Evolutionary conservation across 1,140 invertebrate genomes (phyloP), one percentile per base, ranked within the genome.

Genomic region (Nilaparvata lugens): DNA sequence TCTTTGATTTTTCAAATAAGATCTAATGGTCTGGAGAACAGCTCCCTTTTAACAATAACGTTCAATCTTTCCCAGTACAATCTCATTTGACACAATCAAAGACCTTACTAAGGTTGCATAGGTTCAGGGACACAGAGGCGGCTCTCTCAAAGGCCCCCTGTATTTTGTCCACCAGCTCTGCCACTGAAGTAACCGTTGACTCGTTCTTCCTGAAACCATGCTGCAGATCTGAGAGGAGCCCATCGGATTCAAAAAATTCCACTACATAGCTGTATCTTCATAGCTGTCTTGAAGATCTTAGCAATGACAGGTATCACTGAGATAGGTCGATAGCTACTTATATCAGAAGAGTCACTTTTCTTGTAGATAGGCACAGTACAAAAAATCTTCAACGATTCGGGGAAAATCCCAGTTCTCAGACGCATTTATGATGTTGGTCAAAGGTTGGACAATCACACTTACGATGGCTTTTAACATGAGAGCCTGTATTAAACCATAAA

Each of bases 191-290:
- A 6, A 54, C 19, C 52, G 21, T 54, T 23, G 52, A 25, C 24
- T n/a, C 1, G n/a, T 54, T 25, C 52, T 14, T 19, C 52, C 52
- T 21, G 24, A 54, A 54, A 23, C 52, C 52, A 25, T 54, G 52
- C 3, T 54, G 19, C 23, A 31, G 31, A 28, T 54, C 52, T 28
- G 31, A 54, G n/a, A 54, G 25, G 16, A 54, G 24, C 9, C 24
- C 24, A 28, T 28, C 11, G 2, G 16, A 2, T 25, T 54, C 52
- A 25, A 54, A 54, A 28, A 23, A 25, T 25, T 21, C 31, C 19
- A 54, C 52, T 6, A 52, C n/a, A n/a, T n/a, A 28, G 16, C 24
- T 54, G 52, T 5, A 18, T 21, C 31, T 54, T 54, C 52, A 54
- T 54, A 24, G 25, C 31, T 54, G 52, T 25, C 24, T 23, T 21